A percentile compares a stretch with the other conserved stretches of the same genome.
These are phyloP conservation scores for Rhopalosiphum maidis DNA, from an alignment of 1,140 invertebrate species.

Conservation along the genomic window DNA sequence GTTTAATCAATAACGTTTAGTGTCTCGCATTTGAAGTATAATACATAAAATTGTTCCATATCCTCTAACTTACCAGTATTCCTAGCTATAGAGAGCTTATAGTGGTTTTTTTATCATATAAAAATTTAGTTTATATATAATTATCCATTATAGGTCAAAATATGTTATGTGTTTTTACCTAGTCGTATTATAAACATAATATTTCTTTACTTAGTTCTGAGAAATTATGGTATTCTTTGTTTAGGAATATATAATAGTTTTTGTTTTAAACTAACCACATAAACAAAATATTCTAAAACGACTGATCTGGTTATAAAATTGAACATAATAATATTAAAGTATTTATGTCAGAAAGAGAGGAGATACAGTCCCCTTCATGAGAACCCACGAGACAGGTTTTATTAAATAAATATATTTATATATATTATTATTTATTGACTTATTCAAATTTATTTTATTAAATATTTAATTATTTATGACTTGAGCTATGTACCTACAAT, in stretches of 20 bases:
- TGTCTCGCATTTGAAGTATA: constrained; percentile 1
- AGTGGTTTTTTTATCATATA: not conserved
- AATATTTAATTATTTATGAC: too few relatives aligned
- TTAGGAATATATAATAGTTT: not conserved
- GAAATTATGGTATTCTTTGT: not conserved
- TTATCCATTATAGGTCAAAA: not conserved
- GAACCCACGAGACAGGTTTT: not conserved
- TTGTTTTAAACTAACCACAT: not conserved
- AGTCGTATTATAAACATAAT: not conserved
- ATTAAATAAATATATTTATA: too few relatives aligned
- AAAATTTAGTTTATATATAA: not conserved
- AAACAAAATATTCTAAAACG: not conserved
- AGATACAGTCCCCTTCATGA: too few relatives aligned
- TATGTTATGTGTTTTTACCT: not conserved
- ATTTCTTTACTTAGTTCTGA: not conserved
- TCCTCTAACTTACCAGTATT: not conserved
- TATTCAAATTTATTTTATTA: too few relatives aligned
- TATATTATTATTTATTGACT: too few relatives aligned
- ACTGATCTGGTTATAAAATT: not conserved
- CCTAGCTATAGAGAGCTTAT: not conserved
- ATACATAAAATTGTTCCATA: constrained; percentile 2
- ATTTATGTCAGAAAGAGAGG: not conserved
- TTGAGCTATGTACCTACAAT: not conserved
- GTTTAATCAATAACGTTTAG: constrained; percentile 42
- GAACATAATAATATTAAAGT: not conserved